A percentile compares a stretch with the other conserved stretches of the same genome.
Evolutionary conservation across 2,888 invertebrate genomes (phyloP).

Genomic region (Ditula angustiorana): DNA sequence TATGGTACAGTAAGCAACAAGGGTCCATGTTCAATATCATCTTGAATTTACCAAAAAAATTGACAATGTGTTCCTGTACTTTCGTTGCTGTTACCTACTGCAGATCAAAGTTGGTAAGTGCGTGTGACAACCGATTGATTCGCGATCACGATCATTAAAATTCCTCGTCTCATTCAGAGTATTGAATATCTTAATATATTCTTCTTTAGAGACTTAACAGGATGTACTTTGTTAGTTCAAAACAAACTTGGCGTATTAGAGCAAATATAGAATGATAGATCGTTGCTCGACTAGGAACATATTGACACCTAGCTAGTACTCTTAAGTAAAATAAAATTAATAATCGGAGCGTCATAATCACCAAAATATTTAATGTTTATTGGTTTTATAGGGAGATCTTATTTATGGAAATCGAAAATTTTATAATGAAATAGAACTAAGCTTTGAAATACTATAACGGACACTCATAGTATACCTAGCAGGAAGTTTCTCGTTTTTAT

Average conservation of each 20-base stretch:
- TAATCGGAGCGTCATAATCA: slow-evolving; percentile 13
- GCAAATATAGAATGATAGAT: slow-evolving; percentile 6
- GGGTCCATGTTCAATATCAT: no score
- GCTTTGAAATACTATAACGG: no score
- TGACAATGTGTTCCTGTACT: no score
- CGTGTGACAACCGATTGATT: neutral
- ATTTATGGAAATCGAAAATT: no score
- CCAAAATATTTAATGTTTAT: neutral
- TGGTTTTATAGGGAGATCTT: no score
- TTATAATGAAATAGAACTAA: no score
- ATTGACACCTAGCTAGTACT: slow-evolving; percentile 7
- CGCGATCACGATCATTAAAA: neutral
- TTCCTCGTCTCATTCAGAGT: neutral
- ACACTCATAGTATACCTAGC: no score
- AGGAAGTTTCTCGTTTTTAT: no score
- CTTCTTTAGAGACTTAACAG: slow-evolving; percentile 7
- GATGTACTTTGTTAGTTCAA: slow-evolving; percentile 7
- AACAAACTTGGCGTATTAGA: slow-evolving; percentile 11
- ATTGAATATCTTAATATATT: slow-evolving; percentile 12
- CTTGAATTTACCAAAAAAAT: no score
- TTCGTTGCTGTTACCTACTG: no score
- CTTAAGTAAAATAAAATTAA: neutral
- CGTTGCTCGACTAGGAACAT: slow-evolving; percentile 10
- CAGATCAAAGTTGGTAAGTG: neutral
- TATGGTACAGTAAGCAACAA: no score